Conservation (phyloP, 2,888 invertebrate species). For the Helobdella robusta region DNA sequence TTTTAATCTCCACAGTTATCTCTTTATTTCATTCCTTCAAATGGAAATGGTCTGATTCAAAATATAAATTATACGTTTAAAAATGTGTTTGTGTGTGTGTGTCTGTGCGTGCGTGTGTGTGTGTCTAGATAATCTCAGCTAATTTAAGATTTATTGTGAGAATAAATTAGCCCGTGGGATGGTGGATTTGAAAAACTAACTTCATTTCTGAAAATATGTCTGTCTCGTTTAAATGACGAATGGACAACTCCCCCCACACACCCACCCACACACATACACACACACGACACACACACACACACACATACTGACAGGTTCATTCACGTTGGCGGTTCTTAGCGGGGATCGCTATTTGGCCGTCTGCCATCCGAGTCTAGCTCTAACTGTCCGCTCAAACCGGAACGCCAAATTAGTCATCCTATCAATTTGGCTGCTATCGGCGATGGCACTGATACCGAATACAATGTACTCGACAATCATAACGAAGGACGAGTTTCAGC, state of each 20-base stretch:
- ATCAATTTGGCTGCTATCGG: slow-evolving; percentile 48
- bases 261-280: background rate
- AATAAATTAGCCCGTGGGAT: too few species aligned
- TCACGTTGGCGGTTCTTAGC: slow-evolving; percentile 49
- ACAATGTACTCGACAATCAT: too few species aligned
- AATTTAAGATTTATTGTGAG: too few species aligned
- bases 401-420: slow-evolving; percentile 45
- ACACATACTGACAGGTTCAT: slow-evolving; percentile 30
- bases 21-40: too few species aligned
- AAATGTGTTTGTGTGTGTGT: too few species aligned
- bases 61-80: too few species aligned
- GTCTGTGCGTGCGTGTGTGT: too few species aligned
- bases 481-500: too few species aligned
- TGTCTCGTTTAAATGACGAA: background rate
- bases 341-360: slow-evolving; percentile 50
- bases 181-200: too few species aligned
- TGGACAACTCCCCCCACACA: background rate
- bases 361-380: slow-evolving; percentile 47
- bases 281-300: background rate
- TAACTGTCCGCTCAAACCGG: slow-evolving; percentile 42
- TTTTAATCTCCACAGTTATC: background rate
- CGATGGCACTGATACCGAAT: slow-evolving; percentile 49
- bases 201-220: background rate
- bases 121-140: too few species aligned
- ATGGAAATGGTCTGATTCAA: too few species aligned